Conservation (phyloP, 2,113 vertebrate genomes). For the Megaptera novaeangliae region DNA sequence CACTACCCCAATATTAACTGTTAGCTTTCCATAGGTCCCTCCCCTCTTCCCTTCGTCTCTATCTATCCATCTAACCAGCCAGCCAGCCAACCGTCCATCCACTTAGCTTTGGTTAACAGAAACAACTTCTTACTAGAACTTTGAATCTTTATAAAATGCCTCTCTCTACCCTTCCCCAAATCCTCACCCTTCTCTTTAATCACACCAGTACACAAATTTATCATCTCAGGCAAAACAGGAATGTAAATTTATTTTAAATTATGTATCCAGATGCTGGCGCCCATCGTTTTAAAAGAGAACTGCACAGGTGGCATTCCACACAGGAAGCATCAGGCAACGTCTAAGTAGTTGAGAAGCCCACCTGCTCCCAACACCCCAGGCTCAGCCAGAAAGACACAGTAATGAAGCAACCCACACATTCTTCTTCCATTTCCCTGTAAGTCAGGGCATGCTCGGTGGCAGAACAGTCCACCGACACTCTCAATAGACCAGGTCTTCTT, state of each 20-base stretch:
- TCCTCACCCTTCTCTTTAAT: neutral
- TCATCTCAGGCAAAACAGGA: neutral
- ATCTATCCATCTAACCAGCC: no score
- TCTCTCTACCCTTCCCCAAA: neutral
- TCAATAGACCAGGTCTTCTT: neutral
- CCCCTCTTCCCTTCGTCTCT: neutral
- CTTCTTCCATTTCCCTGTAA: no score
- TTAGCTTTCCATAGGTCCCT: neutral
- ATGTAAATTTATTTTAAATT: neutral
- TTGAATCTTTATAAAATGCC: neutral
- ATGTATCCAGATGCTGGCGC: neutral
- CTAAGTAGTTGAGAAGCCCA: neutral
- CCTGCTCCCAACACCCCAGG: neutral
- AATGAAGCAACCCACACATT: neutral
- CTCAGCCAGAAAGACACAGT: neutral
- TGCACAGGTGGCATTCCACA: neutral
- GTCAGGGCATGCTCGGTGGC: rapidly evolving
- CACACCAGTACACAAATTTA: neutral
- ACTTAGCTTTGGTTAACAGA: neutral
- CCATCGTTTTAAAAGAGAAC: neutral
- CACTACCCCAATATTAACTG: neutral
- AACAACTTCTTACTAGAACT: neutral
- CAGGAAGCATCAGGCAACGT: neutral
- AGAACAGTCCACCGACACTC: neutral
- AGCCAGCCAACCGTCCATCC: neutral